Conservation (phyloP, 2,797 vertebrate genomes). For the Crypturellus tataupa region DNA sequence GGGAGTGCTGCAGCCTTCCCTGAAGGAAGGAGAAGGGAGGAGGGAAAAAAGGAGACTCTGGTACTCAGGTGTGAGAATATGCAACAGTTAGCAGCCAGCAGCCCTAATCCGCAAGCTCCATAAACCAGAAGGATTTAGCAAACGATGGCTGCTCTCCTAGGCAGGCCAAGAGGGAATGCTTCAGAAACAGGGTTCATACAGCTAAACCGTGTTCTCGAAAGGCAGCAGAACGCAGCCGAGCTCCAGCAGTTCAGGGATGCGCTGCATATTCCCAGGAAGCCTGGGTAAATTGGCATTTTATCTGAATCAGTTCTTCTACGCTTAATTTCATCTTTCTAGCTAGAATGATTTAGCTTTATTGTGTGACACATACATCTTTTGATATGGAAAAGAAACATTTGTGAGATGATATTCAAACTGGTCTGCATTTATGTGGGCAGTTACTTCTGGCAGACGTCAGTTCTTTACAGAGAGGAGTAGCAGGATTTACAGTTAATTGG, state of each 20-base stretch:
- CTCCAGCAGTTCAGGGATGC: neutral
- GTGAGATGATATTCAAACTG: neutral
- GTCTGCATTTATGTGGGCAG: conserved; percentile 29
- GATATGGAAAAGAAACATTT: conserved; percentile 49
- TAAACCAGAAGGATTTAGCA: neutral
- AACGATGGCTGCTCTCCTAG: neutral
- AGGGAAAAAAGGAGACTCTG: neutral
- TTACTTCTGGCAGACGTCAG: neutral
- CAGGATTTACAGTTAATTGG: conserved; percentile 36
- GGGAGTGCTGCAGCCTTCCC: rapidly evolving
- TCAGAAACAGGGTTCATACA: neutral
- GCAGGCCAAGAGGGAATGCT: neutral
- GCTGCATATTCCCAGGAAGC: neutral
- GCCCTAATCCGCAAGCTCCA: neutral
- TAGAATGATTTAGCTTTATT: neutral
- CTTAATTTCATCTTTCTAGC: conserved; percentile 11
- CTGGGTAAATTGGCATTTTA: neutral
- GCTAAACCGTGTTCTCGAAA: neutral
- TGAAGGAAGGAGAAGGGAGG: neutral
- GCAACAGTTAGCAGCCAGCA: neutral
- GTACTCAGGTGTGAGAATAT: neutral
- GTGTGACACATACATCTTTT: neutral
- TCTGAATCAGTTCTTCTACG: neutral
- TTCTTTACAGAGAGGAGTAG: conserved; percentile 3
- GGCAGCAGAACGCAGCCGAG: rapidly evolving